Evolutionary conservation across 2,888 invertebrate species (phyloP).

Genomic region (Ochropleura plecta): DNA sequence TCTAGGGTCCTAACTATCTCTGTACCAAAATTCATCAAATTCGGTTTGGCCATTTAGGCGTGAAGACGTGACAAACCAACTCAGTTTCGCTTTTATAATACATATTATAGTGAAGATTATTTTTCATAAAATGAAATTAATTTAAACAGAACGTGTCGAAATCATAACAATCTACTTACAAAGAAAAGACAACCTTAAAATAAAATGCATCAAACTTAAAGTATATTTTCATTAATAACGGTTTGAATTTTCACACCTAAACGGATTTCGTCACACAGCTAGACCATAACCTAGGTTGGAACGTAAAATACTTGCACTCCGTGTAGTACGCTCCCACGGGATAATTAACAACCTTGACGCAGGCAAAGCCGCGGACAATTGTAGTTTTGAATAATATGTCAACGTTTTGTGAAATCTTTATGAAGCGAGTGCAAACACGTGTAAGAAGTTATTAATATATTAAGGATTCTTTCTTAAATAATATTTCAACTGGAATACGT

Average conservation of each 20-base stretch:
- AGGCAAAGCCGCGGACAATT: not conserved
- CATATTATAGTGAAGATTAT: no score
- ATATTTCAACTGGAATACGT: conserved; percentile 2
- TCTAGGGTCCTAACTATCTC: no score
- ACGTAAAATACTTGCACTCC: not conserved
- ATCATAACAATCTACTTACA: no score
- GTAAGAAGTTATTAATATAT: conserved; percentile 32
- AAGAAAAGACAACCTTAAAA: no score
- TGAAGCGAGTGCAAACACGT: conserved; percentile 32
- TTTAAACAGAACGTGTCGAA: no score
- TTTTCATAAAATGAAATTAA: no score
- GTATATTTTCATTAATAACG: not conserved
- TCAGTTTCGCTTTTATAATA: no score
- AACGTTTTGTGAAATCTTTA: conserved; percentile 6
- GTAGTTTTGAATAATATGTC: conserved; percentile 3
- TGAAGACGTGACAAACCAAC: no score
- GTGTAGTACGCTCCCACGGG: not conserved
- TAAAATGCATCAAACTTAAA: no score
- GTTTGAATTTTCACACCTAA: not conserved
- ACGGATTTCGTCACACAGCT: not conserved
- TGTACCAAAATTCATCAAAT: no score
- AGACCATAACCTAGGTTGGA: not conserved
- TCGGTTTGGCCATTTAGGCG: no score
- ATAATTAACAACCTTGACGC: not conserved
- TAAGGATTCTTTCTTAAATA: conserved; percentile 15